Conservation (phyloP, 2,797 vertebrate species). For the Peromyscus melanophrys region DNA sequence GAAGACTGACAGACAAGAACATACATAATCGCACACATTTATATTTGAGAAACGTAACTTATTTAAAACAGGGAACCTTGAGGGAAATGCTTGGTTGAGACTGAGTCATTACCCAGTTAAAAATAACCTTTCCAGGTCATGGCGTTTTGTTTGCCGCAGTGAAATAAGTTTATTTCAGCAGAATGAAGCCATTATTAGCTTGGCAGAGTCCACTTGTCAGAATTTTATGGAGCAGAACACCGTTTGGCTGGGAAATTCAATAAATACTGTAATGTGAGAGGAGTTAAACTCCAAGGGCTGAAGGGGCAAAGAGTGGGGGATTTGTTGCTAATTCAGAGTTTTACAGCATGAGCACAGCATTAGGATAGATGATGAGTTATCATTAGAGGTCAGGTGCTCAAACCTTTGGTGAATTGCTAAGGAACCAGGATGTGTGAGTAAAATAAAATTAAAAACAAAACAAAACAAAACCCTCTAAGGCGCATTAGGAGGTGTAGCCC, state of each 20-base stretch:
- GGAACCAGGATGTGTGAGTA: conserved; percentile 41
- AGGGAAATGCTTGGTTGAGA: conserved; percentile 91
- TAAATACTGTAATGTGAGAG: conserved; percentile 97
- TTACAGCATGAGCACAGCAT: conserved; percentile 83
- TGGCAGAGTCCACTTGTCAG: conserved; percentile 95
- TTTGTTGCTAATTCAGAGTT: conserved; percentile 89
- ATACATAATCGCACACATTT: conserved; percentile 64
- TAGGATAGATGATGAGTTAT: conserved; percentile 79
- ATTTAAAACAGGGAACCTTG: conserved; percentile 82
- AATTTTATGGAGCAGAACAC: conserved; percentile 97
- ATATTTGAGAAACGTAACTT: conserved; percentile 81
- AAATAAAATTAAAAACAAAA: conserved; percentile 39
- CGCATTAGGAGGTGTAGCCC: neutral
- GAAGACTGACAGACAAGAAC: conserved; percentile 64
- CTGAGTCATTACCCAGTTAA: conserved; percentile 94
- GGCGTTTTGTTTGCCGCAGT: conserved; percentile 96
- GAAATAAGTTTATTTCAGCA: conserved; percentile 99
- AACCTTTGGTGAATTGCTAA: conserved; percentile 58
- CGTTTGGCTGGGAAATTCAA: conserved; percentile 96
- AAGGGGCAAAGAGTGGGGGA: conserved; percentile 88
- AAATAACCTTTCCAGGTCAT: conserved; percentile 99
- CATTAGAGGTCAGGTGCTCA: conserved; percentile 83
- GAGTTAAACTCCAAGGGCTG: conserved; percentile 93
- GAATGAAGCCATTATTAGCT: conserved; percentile 95
- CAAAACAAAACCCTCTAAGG: conserved; percentile 12